Evolutionary conservation across 1,140 invertebrate species (phyloP).

Genomic region (Leptinotarsa defecta): DNA sequence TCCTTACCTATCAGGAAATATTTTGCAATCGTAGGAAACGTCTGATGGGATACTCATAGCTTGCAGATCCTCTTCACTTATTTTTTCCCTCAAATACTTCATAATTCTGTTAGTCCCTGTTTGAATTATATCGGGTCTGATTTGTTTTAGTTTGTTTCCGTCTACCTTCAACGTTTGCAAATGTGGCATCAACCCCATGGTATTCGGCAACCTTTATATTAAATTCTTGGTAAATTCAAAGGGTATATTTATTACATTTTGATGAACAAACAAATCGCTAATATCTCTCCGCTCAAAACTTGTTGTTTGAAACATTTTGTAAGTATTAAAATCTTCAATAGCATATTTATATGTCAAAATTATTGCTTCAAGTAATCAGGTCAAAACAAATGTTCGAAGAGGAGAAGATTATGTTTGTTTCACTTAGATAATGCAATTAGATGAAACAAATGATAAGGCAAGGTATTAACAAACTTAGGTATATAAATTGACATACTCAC

Average conservation of each 20-base stretch:
- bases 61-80: constrained; percentile 52
- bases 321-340: too few species aligned
- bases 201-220: constrained; percentile 70
- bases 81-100: constrained; percentile 72
- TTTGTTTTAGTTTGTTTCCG: constrained; percentile 81
- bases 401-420: too few species aligned
- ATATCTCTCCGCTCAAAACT: too few species aligned
- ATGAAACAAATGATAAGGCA: not conserved
- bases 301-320: too few species aligned
- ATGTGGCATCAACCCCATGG: constrained; percentile 75
- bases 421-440: not conserved
- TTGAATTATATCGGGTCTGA: constrained; percentile 76
- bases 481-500: constrained; percentile 58
- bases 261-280: too few species aligned
- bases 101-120: constrained; percentile 81
- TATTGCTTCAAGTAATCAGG: too few species aligned
- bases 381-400: too few species aligned
- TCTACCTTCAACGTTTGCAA: constrained; percentile 82
- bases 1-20: constrained; percentile 71
- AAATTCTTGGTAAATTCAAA: too few species aligned
- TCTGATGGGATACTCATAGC: constrained; percentile 28
- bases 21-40: constrained; percentile 37
- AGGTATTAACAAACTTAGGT: not conserved
- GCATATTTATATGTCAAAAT: too few species aligned
- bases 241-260: too few species aligned